Conservation (phyloP, 1,140 invertebrate species). For the Ceratosolen fusciceps region DNA sequence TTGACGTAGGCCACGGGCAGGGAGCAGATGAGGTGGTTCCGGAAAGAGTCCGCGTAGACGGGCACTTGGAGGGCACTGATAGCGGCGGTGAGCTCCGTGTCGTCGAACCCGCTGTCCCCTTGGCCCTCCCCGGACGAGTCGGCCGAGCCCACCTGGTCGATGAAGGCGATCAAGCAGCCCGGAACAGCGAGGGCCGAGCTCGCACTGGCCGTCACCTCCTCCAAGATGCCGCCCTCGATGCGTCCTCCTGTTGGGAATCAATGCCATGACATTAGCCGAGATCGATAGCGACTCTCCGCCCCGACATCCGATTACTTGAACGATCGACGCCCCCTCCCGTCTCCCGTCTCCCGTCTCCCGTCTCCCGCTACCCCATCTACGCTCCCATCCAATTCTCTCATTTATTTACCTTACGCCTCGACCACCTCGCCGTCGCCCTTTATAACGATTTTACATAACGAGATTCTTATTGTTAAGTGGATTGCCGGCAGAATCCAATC, state of each 20-base stretch:
- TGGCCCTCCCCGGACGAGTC: background rate
- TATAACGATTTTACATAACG: no score
- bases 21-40: constrained; percentile 61
- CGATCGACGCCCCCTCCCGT: no score
- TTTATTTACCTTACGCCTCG: no score
- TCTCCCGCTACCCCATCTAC: no score
- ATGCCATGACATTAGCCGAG: background rate
- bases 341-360: no score
- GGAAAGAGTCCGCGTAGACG: constrained; percentile 61
- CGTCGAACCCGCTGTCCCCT: background rate
- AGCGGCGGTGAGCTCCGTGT: constrained; percentile 44
- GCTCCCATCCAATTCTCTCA: no score
- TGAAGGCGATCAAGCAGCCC: constrained; percentile 60
- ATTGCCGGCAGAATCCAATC: no score
- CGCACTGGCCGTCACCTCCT: constrained; percentile 61
- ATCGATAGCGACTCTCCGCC: no score
- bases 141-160: constrained; percentile 18
- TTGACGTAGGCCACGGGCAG: constrained; percentile 60
- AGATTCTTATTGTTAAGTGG: no score
- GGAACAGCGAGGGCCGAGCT: constrained; percentile 60
- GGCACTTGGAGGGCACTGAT: constrained; percentile 57
- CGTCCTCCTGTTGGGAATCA: constrained; percentile 56
- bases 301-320: no score
- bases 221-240: constrained; percentile 60
- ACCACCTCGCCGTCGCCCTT: no score